Base-by-base conservation (phyloP, 2,797 vertebrate species). In the Sebastes miniatus region DNA sequence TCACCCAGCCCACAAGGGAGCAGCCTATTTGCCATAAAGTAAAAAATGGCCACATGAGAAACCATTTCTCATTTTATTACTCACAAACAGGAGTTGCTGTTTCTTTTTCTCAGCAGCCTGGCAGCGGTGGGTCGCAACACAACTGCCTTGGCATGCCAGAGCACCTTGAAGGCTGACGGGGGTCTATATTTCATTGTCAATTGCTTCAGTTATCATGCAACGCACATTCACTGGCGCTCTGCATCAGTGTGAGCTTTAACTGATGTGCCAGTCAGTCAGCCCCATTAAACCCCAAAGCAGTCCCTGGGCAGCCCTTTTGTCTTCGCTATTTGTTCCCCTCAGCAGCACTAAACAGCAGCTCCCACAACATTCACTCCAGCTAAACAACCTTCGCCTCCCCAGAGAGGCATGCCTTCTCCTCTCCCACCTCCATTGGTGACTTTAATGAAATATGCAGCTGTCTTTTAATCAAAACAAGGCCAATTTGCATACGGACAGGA, bases 381-480 rank as follows among this genome's bases (percentile, higher is more conserved):
- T 89, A 88, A 91, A 92, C 84, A 92, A 92, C 85, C 87, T 84
- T 58, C 22, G 27, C 83, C 80, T 91, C 92, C 91, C 92, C 14
- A n/a, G 91, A 88, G 92, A 88, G 81, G 64, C 64, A 66, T 72
- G 64, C 56, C 77, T 80, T 86, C 85, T 78, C 78, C 76, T 79
- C 31, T 70, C 47, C 69, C 65, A 88, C 87, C 80, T 80, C 86
- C 81, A 54, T 69, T 25, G 71, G 73, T 83, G 88, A 93, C 87
- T 92, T 92, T 90, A 95, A 94, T 93, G 88, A 93, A 93, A 93
- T 91, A 90, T 81, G 88, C 90, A 91, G 91, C 91, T 86, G 85
- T 87, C 84, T 94, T 94, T 95, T 95, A 95, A 94, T 95, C 74
- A 92, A 93, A 93, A 92, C 90, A 87, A 92, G 83, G 70, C 80